Conservation (phyloP, 1,140 invertebrate genomes). For the Chrysomallon squamiferum region DNA sequence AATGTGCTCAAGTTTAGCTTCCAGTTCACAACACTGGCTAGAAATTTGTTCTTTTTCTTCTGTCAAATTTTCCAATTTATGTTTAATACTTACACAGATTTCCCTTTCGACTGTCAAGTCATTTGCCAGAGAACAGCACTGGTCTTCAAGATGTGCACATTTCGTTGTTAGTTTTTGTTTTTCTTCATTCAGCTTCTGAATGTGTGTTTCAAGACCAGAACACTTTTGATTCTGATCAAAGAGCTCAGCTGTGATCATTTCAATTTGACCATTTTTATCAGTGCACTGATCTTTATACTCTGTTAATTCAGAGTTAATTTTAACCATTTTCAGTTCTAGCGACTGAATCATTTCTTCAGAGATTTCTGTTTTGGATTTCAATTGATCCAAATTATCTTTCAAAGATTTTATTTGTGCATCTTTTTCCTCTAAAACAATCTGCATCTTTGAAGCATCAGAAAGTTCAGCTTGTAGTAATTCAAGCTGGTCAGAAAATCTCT, state of each 20-base stretch:
- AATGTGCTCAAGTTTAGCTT: too few relatives aligned
- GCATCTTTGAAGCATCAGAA: conserved; percentile 1
- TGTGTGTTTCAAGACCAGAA: conserved; percentile 9
- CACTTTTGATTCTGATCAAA: conserved; percentile 10
- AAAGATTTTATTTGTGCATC: conserved; percentile 11
- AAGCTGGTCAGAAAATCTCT: conserved; percentile 6
- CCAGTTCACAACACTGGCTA: too few relatives aligned
- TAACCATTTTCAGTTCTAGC: not conserved
- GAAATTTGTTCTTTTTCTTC: too few relatives aligned
- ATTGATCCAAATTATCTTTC: conserved; percentile 6
- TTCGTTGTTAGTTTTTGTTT: conserved; percentile 10
- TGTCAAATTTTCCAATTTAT: too few relatives aligned
- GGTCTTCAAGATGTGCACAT: conserved; percentile 4
- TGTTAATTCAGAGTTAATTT: not conserved
- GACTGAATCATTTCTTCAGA: not conserved
- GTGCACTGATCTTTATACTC: not conserved
- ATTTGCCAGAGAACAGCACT: too few relatives aligned
- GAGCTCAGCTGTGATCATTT: conserved; percentile 17
- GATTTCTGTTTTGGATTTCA: not conserved
- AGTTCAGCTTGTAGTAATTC: conserved; percentile 6
- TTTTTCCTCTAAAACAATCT: conserved; percentile 17
- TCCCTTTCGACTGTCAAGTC: too few relatives aligned
- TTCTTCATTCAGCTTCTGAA: conserved; percentile 17
- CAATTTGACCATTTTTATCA: conserved; percentile 13
- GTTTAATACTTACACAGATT: too few relatives aligned